Percentiles rank a stretch among this genome's conserved stretches.
These are phyloP conservation scores for Eristalinus sepulchralis DNA, from an alignment of 2,888 invertebrate genomes.

Conservation along the genomic window DNA sequence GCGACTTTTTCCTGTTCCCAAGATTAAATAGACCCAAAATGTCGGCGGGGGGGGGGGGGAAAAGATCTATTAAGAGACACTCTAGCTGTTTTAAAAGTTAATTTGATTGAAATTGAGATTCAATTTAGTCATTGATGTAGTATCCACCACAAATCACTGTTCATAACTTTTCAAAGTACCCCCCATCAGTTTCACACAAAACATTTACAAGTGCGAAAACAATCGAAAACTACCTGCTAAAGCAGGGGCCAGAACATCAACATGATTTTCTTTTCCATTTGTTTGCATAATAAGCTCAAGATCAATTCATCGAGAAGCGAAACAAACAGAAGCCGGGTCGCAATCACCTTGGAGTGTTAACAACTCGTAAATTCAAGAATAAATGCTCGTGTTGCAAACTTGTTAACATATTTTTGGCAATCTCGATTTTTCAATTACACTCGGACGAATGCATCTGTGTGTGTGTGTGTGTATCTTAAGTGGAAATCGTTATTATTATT, in stretches of 20 bases:
- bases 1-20: too few species aligned
- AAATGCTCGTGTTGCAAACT: constrained; percentile 21
- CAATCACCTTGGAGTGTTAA: constrained; percentile 36
- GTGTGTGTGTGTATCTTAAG: constrained; percentile 22
- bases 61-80: too few species aligned
- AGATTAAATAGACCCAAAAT: too few species aligned
- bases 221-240: neutral
- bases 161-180: neutral
- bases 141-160: neutral
- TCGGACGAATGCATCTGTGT: neutral
- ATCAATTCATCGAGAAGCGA: neutral
- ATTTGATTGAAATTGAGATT: too few species aligned
- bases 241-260: neutral
- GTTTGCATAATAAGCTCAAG: neutral
- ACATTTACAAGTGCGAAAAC: neutral
- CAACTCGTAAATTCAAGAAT: constrained; percentile 24
- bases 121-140: too few species aligned
- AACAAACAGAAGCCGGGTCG: neutral
- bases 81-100: too few species aligned
- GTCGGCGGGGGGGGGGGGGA: too few species aligned
- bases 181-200: neutral
- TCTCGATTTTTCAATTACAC: constrained; percentile 27
- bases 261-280: neutral
- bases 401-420: constrained; percentile 47
- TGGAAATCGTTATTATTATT: constrained; percentile 43